Conservation (phyloP, 2,888 invertebrate species). For the Synergus umbraculus region DNA sequence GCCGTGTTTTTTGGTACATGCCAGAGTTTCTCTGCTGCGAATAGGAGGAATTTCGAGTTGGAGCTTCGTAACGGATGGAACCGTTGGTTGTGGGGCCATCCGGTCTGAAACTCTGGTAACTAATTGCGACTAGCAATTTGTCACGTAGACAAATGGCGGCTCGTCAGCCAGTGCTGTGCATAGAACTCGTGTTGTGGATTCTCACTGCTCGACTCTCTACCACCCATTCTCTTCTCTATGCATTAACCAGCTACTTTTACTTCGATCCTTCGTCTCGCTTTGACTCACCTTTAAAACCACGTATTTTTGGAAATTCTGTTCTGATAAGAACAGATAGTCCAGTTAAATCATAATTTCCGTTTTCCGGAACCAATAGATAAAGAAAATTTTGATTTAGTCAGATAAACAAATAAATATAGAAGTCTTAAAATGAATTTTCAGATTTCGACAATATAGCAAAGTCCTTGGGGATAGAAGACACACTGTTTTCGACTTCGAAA, state of each 20-base stretch:
- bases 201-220: slow-evolving; percentile 5
- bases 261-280: slow-evolving; percentile 24
- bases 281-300: not conserved
- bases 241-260: slow-evolving; percentile 33
- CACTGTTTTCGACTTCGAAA: not conserved
- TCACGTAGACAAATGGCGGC: slow-evolving; percentile 73
- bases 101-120: slow-evolving; percentile 71
- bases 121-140: slow-evolving; percentile 74
- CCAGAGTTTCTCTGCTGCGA: slow-evolving; percentile 50
- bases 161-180: slow-evolving; percentile 66
- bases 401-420: not conserved
- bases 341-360: slow-evolving; percentile 12
- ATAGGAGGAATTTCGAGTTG: slow-evolving; percentile 58
- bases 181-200: slow-evolving; percentile 42
- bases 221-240: slow-evolving; percentile 6
- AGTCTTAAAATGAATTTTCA: not conserved
- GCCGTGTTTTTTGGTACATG: slow-evolving; percentile 46
- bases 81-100: slow-evolving; percentile 60
- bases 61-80: slow-evolving; percentile 55
- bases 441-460: not conserved
- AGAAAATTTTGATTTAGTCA: slow-evolving; percentile 11
- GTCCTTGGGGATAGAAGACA: not conserved
- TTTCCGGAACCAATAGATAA: not conserved
- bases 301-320: not conserved
- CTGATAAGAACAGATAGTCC: not conserved